phyloP scores from a whole-genome alignment of 2,888 invertebrate species.

The Melieria picta region DNA sequence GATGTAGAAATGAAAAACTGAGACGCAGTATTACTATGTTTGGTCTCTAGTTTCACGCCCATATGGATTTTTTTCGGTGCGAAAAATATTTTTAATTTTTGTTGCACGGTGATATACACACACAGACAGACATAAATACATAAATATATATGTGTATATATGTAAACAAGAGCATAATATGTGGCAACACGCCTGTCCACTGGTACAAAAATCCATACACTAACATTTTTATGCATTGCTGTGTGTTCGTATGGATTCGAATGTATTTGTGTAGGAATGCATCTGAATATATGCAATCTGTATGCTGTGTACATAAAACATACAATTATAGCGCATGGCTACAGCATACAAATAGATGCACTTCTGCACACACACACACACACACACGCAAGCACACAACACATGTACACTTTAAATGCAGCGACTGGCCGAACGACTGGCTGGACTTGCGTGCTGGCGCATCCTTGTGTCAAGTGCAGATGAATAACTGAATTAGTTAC shows the following conservation, averaged over 20 bases:
- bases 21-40: too few relatives aligned
- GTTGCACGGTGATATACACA: too few relatives aligned
- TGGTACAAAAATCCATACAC: background rate
- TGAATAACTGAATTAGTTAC: constrained; percentile 56
- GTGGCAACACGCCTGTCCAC: background rate
- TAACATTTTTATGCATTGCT: background rate
- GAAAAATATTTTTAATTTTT: too few relatives aligned
- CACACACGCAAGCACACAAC: background rate
- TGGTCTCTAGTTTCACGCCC: too few relatives aligned
- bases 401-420: constrained; percentile 23
- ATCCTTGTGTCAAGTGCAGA: constrained; percentile 29
- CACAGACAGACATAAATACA: background rate
- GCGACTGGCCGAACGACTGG: background rate
- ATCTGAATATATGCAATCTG: too few relatives aligned
- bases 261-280: background rate
- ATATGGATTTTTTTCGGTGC: too few relatives aligned
- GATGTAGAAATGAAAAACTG: too few relatives aligned
- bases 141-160: background rate
- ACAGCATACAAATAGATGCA: too few relatives aligned
- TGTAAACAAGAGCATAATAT: background rate
- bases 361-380: background rate
- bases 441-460: background rate
- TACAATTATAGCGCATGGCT: too few relatives aligned
- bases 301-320: too few relatives aligned
- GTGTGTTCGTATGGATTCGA: background rate